Percentiles rank a stretch among this genome's conserved stretches.
These are phyloP conservation scores for Argynnis bischoffii DNA, from an alignment of 2,888 invertebrate genomes.

Conservation along the genomic window DNA sequence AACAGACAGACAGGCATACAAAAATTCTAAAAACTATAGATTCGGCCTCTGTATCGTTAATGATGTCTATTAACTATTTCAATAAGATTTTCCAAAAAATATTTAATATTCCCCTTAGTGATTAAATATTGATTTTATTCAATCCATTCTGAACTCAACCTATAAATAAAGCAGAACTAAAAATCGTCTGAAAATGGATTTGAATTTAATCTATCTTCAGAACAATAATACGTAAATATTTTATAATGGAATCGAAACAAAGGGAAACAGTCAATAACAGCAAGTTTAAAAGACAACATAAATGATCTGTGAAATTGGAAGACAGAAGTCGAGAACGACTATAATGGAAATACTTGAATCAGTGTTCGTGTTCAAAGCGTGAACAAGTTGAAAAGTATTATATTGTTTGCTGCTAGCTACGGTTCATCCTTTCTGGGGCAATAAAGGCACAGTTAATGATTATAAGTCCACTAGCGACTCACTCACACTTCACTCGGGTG, in stretches of 20 bases:
- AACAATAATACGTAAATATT: conserved; percentile 47
- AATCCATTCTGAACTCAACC: too few relatives aligned
- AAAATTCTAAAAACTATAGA: too few relatives aligned
- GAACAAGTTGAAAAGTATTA: conserved; percentile 19
- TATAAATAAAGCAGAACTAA: not conserved
- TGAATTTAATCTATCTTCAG: not conserved
- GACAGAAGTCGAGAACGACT: conserved; percentile 44
- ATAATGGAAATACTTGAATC: conserved; percentile 36
- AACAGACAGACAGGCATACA: too few relatives aligned
- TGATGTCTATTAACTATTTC: too few relatives aligned
- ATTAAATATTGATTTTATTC: too few relatives aligned
- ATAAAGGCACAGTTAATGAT: too few relatives aligned
- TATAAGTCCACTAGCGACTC: too few relatives aligned
- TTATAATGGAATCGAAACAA: conserved; percentile 24
- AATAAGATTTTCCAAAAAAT: too few relatives aligned
- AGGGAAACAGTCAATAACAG: conserved; percentile 30
- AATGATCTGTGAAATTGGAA: conserved; percentile 63
- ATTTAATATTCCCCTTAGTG: too few relatives aligned
- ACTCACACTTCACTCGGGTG: too few relatives aligned
- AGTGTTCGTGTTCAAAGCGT: conserved; percentile 22
- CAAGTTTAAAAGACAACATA: conserved; percentile 47
- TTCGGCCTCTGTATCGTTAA: too few relatives aligned
- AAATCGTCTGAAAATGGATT: not conserved
- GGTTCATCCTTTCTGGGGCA: too few relatives aligned
- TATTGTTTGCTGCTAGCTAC: not conserved